Conservation (phyloP, 2,797 vertebrate genomes). For the Huso huso region DNA sequence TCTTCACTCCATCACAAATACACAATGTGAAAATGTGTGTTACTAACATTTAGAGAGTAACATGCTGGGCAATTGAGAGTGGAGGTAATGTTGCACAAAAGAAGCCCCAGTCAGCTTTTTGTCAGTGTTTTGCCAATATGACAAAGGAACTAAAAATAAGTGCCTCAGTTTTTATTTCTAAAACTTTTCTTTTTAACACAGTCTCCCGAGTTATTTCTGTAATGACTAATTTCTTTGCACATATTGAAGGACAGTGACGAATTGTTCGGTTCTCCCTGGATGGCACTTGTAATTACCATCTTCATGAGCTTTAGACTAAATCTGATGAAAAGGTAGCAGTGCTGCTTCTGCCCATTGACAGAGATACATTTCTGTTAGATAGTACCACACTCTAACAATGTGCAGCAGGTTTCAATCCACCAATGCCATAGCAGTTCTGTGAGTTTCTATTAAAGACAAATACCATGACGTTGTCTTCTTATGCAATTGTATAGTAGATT, state of each 20-base stretch:
- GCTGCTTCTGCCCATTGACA: not conserved
- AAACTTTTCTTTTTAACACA: not conserved
- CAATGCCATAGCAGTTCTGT: slow-evolving; percentile 2
- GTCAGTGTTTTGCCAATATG: too few species aligned
- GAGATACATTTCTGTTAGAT: not conserved
- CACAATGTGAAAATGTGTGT: too few species aligned
- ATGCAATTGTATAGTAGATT: slow-evolving; percentile 8
- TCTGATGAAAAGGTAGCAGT: slow-evolving; percentile 10
- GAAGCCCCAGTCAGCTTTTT: too few species aligned
- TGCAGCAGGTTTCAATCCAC: not conserved
- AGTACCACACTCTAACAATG: not conserved
- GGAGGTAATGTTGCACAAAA: too few species aligned
- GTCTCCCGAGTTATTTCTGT: not conserved
- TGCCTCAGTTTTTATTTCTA: too few species aligned
- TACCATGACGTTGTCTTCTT: not conserved
- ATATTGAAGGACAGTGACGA: slow-evolving; percentile 2
- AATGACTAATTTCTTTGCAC: not conserved
- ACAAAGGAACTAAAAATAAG: too few species aligned
- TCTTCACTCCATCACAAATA: too few species aligned
- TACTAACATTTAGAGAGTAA: too few species aligned
- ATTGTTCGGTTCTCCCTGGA: not conserved
- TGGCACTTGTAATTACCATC: slow-evolving; percentile 3
- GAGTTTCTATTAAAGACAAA: slow-evolving; percentile 8
- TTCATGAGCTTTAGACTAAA: not conserved
- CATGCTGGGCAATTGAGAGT: too few species aligned